phyloP scores from a whole-genome alignment of 2,888 invertebrate genomes.

The Leuctra nigra region DNA sequence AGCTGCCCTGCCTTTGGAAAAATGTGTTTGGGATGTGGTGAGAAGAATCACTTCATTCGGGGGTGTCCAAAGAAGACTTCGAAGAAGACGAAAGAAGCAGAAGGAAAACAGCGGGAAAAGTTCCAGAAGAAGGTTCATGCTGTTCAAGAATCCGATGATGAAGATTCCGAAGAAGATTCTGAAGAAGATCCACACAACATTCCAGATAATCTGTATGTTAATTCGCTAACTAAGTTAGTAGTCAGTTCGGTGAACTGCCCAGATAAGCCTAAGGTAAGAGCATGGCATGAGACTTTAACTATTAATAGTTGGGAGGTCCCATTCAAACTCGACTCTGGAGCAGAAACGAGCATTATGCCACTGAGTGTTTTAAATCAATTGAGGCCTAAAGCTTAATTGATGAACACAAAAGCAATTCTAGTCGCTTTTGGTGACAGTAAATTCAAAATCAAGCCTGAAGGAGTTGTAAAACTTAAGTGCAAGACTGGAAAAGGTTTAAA shows the following conservation, averaged over 20 bases:
- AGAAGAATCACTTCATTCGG: neutral
- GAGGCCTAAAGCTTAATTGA: neutral
- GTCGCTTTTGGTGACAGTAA: neutral
- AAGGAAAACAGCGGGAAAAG: neutral
- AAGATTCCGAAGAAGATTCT: neutral
- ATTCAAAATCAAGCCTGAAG: neutral
- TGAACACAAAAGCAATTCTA: neutral
- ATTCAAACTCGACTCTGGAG: slow-evolving; percentile 5
- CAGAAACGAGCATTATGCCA: slow-evolving; percentile 5
- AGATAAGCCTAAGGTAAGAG: neutral
- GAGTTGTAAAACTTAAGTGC: neutral
- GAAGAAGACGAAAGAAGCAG: neutral
- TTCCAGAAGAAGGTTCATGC: neutral
- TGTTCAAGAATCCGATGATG: neutral
- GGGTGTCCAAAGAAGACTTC: neutral
- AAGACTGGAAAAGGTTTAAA: neutral
- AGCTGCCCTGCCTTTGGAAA: slow-evolving; percentile 2
- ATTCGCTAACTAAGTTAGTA: neutral
- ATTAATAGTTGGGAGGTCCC: neutral
- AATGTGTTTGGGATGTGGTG: neutral
- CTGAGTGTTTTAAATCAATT: neutral
- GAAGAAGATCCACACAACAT: neutral
- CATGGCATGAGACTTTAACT: neutral
- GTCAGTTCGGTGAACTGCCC: neutral
- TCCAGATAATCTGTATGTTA: neutral